phyloP scores from a whole-genome alignment of 2,888 invertebrate genomes.

The Listrodromus nycthemerus region DNA sequence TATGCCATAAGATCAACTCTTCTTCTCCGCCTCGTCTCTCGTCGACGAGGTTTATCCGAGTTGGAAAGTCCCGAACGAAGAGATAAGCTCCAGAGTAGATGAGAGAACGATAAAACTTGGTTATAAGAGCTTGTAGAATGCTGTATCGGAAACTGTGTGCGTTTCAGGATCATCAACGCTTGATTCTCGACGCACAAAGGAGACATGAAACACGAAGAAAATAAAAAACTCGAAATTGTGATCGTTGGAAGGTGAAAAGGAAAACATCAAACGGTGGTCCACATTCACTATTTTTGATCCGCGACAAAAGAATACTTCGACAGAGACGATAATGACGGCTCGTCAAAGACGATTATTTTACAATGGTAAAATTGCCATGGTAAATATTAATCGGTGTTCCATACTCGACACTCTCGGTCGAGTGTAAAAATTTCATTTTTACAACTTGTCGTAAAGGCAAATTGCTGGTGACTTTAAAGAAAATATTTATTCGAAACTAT shows the following conservation, averaged over 20 bases:
- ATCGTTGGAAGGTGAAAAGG: not conserved
- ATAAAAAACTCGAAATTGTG: not conserved
- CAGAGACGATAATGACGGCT: not conserved
- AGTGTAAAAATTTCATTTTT: not conserved
- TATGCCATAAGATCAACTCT: slow-evolving; percentile 24
- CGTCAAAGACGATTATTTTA: not conserved
- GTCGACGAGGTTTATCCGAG: slow-evolving; percentile 64
- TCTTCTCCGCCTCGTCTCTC: slow-evolving; percentile 30
- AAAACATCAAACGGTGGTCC: not conserved
- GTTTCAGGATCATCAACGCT: slow-evolving; percentile 2
- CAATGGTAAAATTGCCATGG: not conserved
- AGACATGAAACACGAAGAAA: not conserved
- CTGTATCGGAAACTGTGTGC: slow-evolving; percentile 7
- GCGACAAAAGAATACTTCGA: not conserved
- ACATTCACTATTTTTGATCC: not conserved
- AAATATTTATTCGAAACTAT: not conserved
- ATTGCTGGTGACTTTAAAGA: not conserved
- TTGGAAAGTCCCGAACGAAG: slow-evolving; percentile 61
- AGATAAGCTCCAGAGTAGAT: slow-evolving; percentile 66
- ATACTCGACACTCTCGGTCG: not conserved
- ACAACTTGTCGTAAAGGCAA: not conserved
- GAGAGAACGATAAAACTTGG: slow-evolving; percentile 57
- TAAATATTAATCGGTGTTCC: too few relatives aligned
- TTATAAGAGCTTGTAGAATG: slow-evolving; percentile 36
- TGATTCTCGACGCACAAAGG: not conserved